Percentiles rank a stretch among this genome's conserved stretches.
Conservation (phyloP, 2,113 vertebrate species). For the Plotosus lineatus region DNA sequence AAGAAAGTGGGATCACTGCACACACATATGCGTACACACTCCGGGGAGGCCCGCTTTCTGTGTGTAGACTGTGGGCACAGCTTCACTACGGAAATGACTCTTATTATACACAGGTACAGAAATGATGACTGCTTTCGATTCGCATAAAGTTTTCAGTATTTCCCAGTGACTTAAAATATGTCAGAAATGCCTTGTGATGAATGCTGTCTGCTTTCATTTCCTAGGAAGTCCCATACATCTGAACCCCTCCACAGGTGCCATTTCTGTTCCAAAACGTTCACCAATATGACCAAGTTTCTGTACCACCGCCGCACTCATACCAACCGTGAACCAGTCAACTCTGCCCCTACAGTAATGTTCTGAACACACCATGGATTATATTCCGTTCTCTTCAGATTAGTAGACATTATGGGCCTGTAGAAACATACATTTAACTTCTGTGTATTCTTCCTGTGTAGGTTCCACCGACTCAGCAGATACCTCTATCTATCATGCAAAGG, state of each 20-base stretch:
- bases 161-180: not conserved
- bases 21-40: slow-evolving; percentile 84
- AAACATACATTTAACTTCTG: not conserved
- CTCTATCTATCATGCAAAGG: slow-evolving; percentile 53
- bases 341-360: slow-evolving; percentile 51
- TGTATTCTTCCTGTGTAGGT: slow-evolving; percentile 22
- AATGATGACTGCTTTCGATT: not conserved
- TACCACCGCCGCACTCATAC: slow-evolving; percentile 86
- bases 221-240: slow-evolving; percentile 81
- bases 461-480: slow-evolving; percentile 25
- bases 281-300: slow-evolving; percentile 93
- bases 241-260: slow-evolving; percentile 86
- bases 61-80: slow-evolving; percentile 87
- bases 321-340: slow-evolving; percentile 57
- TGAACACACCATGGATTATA: not conserved
- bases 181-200: not conserved
- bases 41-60: slow-evolving; percentile 82
- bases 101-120: slow-evolving; percentile 81
- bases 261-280: slow-evolving; percentile 86
- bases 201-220: slow-evolving; percentile 38
- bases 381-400: not conserved
- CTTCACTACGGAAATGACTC: slow-evolving; percentile 86
- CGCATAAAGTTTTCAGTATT: not conserved
- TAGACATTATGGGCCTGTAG: not conserved
- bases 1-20: slow-evolving; percentile 84